Base-by-base conservation (phyloP, 2,113 vertebrate genomes). In the Anhinga anhinga region DNA sequence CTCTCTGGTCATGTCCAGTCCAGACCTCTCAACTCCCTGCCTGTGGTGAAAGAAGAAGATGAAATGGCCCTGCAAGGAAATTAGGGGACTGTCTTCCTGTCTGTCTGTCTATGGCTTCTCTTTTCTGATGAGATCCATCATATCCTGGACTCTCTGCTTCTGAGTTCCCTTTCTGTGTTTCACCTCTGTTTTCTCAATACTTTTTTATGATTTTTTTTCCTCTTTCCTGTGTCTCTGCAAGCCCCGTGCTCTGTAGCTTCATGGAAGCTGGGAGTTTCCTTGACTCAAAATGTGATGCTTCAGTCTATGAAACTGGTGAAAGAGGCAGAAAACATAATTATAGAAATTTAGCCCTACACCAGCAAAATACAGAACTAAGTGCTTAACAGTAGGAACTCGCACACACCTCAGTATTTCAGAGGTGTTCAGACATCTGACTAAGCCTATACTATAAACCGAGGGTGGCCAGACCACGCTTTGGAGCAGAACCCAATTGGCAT, bases 1-100 rank as follows among this genome's bases (percentile, higher is more conserved):
- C 98, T 99, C 72, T 99, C 98, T 95, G 99, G 98, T 86, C 98
- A 98, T 62, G 96, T 98, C 61, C 98, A 98, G 90, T 82, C 97
- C 91, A 95, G 97, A 47, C 94, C 98, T 79, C 87, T 92, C 92
- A 97, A 90, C 95, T 98, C 98, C 50, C 97, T 98, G 76, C 98
- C 98, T 76, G 96, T 98, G 44, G 95, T 98, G 74, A 98, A 98
- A 63, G 98, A 98, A 97, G 98, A 98, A 94, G 99, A 99, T 23
- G 98, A 99, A 94, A 96, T 93, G 38, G 20, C 95, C 94, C 67
- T 95, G 88, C 93, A 91, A 78, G 97, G 98, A 98, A 96, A 97
- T 98, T 86, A 97, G 98, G 91, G 94, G 97, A 97, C 79, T 67
- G 93, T 89, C 81, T 86, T 87, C 61, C 78, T 78, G 52, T 71